Conservation (phyloP, 2,797 vertebrate genomes). For the Rallus crepitans region DNA sequence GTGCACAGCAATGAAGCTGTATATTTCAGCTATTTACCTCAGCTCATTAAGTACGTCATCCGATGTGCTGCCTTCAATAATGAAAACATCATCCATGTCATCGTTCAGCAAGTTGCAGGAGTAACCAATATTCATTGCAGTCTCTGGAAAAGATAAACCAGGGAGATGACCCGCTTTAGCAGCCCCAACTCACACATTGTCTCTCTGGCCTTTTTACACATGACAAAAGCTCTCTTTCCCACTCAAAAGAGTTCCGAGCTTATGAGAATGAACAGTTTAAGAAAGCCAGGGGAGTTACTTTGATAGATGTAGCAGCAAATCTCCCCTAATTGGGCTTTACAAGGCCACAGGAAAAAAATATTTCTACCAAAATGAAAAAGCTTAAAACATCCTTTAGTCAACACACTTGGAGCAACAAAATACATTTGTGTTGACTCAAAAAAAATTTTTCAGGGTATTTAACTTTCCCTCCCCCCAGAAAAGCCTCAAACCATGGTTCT, state of each 20-base stretch:
- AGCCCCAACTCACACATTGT: background rate
- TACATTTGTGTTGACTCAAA: background rate
- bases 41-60: constrained; percentile 86
- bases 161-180: background rate
- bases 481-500: background rate
- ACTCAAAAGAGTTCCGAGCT: background rate
- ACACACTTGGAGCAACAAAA: background rate
- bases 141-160: constrained; percentile 81
- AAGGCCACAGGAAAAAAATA: background rate
- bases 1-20: background rate
- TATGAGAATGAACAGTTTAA: background rate
- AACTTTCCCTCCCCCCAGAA: background rate
- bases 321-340: background rate
- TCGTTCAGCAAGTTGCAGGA: constrained; percentile 93
- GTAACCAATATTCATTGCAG: constrained; percentile 93
- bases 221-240: background rate
- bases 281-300: background rate
- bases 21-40: constrained; percentile 76
- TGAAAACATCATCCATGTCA: constrained; percentile 89
- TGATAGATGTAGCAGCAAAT: background rate
- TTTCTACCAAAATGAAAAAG: background rate
- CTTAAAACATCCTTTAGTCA: background rate
- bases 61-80: constrained; percentile 81
- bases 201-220: background rate
- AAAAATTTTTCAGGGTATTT: background rate